Conservation (phyloP, 2,888 invertebrate genomes). For the Aethes cnicana region DNA sequence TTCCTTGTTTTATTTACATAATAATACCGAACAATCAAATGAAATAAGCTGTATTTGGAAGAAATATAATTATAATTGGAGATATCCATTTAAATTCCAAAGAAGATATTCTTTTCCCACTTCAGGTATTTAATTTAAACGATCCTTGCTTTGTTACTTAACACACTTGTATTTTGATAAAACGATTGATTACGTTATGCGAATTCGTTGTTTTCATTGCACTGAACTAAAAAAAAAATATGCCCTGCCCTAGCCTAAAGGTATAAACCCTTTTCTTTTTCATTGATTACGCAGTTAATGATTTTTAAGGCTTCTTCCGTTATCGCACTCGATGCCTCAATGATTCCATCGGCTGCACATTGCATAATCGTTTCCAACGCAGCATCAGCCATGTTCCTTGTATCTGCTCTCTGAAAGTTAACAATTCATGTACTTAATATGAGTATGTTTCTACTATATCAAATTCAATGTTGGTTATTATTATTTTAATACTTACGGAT, state of each 20-base stretch:
- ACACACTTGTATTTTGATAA: too few species aligned
- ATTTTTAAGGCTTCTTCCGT: conserved; percentile 43
- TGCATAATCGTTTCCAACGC: conserved; percentile 42
- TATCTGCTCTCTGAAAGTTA: conserved; percentile 44
- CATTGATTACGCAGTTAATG: conserved; percentile 42
- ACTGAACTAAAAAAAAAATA: neutral
- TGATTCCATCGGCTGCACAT: conserved; percentile 49
- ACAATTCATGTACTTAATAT: neutral
- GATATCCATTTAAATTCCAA: too few species aligned
- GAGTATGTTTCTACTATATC: conserved; percentile 3
- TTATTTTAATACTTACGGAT: conserved; percentile 43
- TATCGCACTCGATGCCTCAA: conserved; percentile 44
- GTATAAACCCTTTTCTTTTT: conserved; percentile 33
- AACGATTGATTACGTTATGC: too few species aligned
- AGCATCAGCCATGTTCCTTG: conserved; percentile 44
- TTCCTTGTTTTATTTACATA: too few species aligned
- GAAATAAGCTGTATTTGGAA: too few species aligned
- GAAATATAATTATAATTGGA: too few species aligned
- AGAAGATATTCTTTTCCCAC: too few species aligned
- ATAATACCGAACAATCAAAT: too few species aligned
- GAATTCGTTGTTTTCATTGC: neutral
- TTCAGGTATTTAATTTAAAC: too few species aligned
- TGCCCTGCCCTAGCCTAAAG: too few species aligned
- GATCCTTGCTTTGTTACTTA: too few species aligned
- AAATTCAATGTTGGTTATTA: neutral